Conservation (phyloP, 1,140 invertebrate species). For the Zaprionus davidi region DNA sequence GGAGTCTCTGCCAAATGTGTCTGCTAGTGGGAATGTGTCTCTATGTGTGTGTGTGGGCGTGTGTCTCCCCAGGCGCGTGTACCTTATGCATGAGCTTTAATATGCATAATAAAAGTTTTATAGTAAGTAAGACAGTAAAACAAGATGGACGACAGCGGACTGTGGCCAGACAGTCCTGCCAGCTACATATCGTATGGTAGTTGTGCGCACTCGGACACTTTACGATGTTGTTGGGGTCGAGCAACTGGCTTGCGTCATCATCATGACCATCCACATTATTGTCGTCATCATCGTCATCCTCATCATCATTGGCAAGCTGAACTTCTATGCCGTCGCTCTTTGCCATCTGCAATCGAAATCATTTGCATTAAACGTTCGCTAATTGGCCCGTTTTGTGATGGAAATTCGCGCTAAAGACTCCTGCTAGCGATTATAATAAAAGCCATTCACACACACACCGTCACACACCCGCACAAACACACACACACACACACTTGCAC, state of each 20-base stretch:
- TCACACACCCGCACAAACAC: conserved; percentile 31
- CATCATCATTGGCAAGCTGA: conserved; percentile 23
- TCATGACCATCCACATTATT: background rate
- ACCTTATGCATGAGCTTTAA: conserved; percentile 23
- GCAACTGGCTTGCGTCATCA: conserved; percentile 14
- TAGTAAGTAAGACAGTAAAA: conserved; percentile 20
- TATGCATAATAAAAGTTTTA: conserved; percentile 66
- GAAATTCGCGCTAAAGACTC: conserved; percentile 62
- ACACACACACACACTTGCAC: conserved; percentile 14
- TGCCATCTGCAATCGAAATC: conserved; percentile 61
- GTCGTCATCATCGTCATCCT: conserved; percentile 1
- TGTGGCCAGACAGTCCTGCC: background rate
- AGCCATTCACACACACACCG: conserved; percentile 55
- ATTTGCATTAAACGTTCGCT: conserved; percentile 74
- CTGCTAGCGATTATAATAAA: conserved; percentile 51
- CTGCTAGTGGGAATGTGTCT: background rate
- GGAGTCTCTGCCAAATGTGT: conserved; percentile 45
- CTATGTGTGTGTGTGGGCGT: conserved; percentile 18
- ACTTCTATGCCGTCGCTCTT: conserved; percentile 49
- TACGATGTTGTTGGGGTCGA: background rate
- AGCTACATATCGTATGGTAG: background rate
- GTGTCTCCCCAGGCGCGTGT: background rate
- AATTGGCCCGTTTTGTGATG: conserved; percentile 78
- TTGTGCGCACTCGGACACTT: conserved; percentile 4
- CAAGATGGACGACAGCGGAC: background rate